These are phyloP conservation scores for Thymelicus lineola DNA, from an alignment of 2,888 invertebrate species.

Conservation along the genomic window DNA sequence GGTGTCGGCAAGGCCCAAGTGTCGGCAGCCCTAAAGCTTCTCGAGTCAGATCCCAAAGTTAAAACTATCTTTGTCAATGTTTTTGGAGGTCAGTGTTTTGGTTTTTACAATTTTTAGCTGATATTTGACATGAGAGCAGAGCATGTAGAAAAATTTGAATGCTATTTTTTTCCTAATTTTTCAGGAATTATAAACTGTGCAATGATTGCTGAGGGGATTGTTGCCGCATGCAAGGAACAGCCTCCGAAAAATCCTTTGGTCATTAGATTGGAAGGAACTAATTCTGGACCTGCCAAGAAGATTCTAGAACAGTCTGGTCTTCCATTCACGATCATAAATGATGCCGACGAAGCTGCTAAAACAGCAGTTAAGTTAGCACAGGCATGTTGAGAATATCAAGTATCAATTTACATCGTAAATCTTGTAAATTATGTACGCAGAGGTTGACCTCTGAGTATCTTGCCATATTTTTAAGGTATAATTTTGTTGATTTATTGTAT, in stretches of 20 bases:
- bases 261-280: constrained; percentile 98
- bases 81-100: constrained; percentile 88
- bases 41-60: constrained; percentile 94
- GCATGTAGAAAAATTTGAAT: too few relatives aligned
- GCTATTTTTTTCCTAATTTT: too few relatives aligned
- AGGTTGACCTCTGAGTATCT: constrained; percentile 4
- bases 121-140: too few relatives aligned
- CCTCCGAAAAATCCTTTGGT: constrained; percentile 94
- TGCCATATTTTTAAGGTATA: neutral
- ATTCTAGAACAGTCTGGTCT: constrained; percentile 94
- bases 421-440: constrained; percentile 6
- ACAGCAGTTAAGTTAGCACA: constrained; percentile 89
- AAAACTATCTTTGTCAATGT: constrained; percentile 98
- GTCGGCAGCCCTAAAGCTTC: constrained; percentile 94
- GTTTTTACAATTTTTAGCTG: too few relatives aligned
- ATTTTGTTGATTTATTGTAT: neutral
- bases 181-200: constrained; percentile 98
- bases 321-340: constrained; percentile 91
- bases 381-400: constrained; percentile 14
- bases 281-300: constrained; percentile 92
- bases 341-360: constrained; percentile 97
- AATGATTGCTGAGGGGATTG: constrained; percentile 97
- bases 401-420: neutral
- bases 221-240: constrained; percentile 93
- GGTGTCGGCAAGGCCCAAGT: constrained; percentile 98